Conservation (phyloP, 2,113 vertebrate genomes). For the Sander lucioperca region DNA sequence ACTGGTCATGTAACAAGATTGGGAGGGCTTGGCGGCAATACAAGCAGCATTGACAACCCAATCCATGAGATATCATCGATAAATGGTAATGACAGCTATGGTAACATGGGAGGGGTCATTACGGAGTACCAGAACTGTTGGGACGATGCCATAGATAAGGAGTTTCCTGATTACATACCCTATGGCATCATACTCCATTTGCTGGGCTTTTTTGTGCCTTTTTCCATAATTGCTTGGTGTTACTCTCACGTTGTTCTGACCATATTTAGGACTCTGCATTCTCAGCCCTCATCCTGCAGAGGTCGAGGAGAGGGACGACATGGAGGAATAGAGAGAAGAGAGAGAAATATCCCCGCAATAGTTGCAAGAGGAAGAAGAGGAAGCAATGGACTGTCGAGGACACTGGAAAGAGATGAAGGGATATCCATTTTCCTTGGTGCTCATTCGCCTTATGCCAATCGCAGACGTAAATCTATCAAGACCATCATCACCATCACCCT, state of each 20-base stretch:
- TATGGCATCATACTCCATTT: slow-evolving; percentile 86
- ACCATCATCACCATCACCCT: slow-evolving; percentile 89
- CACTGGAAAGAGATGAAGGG: slow-evolving; percentile 47
- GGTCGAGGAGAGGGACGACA: slow-evolving; percentile 6
- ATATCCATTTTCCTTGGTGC: slow-evolving; percentile 71
- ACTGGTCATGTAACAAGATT: slow-evolving; percentile 73
- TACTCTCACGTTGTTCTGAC: slow-evolving; percentile 87
- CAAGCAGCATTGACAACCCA: slow-evolving; percentile 14
- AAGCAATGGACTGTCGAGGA: slow-evolving; percentile 42
- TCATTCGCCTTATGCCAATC: slow-evolving; percentile 80
- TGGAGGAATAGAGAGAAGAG: not conserved
- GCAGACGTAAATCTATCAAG: slow-evolving; percentile 86
- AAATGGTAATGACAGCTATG: slow-evolving; percentile 45
- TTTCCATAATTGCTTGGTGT: slow-evolving; percentile 88
- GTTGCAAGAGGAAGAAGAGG: slow-evolving; percentile 39
- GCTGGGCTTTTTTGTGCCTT: slow-evolving; percentile 86
- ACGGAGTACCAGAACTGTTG: slow-evolving; percentile 85
- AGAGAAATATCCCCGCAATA: slow-evolving; percentile 11
- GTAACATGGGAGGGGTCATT: not conserved
- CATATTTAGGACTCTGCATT: slow-evolving; percentile 83
- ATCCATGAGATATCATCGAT: slow-evolving; percentile 2
- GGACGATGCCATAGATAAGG: slow-evolving; percentile 87
- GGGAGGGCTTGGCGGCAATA: slow-evolving; percentile 27
- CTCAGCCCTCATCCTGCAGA: slow-evolving; percentile 62
- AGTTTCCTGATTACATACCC: slow-evolving; percentile 86